Conservation (phyloP, 2,888 invertebrate genomes). For the Napeogenes sylphis region DNA sequence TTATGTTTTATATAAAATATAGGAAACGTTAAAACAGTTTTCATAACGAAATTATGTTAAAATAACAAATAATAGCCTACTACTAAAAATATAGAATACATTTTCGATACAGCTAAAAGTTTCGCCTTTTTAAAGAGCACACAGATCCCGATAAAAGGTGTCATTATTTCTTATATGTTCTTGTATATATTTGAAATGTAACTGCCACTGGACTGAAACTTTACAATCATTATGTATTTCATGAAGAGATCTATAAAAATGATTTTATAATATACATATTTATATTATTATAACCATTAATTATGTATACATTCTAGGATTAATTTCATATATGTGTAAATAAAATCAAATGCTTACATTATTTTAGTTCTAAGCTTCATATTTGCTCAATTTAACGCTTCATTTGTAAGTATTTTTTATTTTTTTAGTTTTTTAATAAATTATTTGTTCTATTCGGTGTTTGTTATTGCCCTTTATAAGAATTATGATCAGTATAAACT, state of each 20-base stretch:
- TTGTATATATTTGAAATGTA: constrained; percentile 14
- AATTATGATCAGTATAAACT: no score
- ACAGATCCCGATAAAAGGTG: no score
- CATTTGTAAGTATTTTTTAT: constrained; percentile 5
- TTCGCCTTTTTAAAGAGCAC: no score
- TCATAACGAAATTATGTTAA: background rate
- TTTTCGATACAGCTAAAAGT: no score
- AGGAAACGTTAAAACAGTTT: constrained; percentile 15
- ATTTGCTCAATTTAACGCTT: background rate
- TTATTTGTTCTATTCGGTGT: background rate
- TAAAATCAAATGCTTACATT: background rate
- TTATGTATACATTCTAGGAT: background rate
- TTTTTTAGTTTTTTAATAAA: background rate
- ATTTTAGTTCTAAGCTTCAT: background rate
- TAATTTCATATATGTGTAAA: background rate
- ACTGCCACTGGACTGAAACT: constrained; percentile 16
- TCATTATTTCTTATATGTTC: no score
- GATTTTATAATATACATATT: no score
- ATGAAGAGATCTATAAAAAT: background rate
- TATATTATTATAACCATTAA: no score
- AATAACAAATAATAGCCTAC: background rate
- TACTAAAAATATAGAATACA: no score
- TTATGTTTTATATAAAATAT: constrained; percentile 43
- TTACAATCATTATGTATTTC: background rate
- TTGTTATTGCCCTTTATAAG: no score